Evolutionary conservation across 1,140 invertebrate species (phyloP).

Genomic region (Phymastichus coffea): DNA sequence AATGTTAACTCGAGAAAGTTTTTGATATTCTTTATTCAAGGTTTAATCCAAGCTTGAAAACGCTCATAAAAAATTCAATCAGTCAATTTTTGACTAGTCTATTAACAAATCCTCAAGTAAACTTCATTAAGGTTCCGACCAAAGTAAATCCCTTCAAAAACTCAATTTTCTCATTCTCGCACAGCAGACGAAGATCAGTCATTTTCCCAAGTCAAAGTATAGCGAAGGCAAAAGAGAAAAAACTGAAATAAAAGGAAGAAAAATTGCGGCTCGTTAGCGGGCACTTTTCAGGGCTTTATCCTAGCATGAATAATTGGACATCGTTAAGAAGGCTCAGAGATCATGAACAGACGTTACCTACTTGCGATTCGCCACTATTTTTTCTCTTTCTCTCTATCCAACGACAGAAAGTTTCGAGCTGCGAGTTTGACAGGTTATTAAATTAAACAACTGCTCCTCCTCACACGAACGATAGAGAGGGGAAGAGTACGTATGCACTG

Average conservation of each 20-base stretch:
- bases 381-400: slow-evolving; percentile 5
- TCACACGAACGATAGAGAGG: slow-evolving; percentile 29
- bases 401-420: background rate
- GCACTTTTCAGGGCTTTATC: slow-evolving; percentile 31
- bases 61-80: slow-evolving; percentile 15
- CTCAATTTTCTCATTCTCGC: slow-evolving; percentile 27
- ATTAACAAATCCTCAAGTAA: slow-evolving; percentile 12
- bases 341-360: slow-evolving; percentile 23
- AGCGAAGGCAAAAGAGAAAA: background rate
- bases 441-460: slow-evolving; percentile 51
- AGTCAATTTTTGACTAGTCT: slow-evolving; percentile 7
- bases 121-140: slow-evolving; percentile 20
- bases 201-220: slow-evolving; percentile 14
- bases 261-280: slow-evolving; percentile 37
- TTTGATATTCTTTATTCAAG: too few relatives aligned
- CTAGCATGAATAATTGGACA: slow-evolving; percentile 42
- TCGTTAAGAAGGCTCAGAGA: slow-evolving; percentile 40
- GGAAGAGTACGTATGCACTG: slow-evolving; percentile 6
- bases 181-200: slow-evolving; percentile 25
- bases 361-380: background rate
- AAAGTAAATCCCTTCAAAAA: slow-evolving; percentile 18
- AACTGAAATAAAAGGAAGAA: slow-evolving; percentile 23
- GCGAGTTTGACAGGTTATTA: slow-evolving; percentile 47
- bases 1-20: too few relatives aligned
- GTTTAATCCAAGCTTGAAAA: too few relatives aligned